Conservation (phyloP, 2,113 vertebrate genomes). For the Nansenia antarctica region DNA sequence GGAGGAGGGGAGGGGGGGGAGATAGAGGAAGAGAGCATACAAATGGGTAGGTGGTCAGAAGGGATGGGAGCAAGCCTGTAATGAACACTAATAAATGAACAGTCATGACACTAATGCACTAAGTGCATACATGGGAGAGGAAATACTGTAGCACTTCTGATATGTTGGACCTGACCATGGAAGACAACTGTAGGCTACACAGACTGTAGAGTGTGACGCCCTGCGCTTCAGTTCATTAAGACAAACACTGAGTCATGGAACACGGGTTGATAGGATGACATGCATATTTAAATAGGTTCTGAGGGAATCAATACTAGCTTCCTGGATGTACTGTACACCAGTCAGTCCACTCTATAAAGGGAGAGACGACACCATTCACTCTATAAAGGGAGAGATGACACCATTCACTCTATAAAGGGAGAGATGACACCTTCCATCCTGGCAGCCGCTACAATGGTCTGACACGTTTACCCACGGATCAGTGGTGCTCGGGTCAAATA, state of each 20-base stretch:
- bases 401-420: background rate
- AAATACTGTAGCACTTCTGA: background rate
- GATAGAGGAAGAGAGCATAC: slow-evolving; percentile 10
- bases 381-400: slow-evolving; percentile 1
- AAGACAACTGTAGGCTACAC: background rate
- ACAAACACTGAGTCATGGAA: background rate
- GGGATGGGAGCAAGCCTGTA: too few species aligned
- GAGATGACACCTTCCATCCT: too few species aligned
- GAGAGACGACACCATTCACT: slow-evolving; percentile 33
- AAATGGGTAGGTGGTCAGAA: slow-evolving; percentile 33
- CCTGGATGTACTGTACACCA: slow-evolving; percentile 21
- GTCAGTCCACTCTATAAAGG: slow-evolving; percentile 32
- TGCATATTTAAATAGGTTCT: slow-evolving; percentile 27
- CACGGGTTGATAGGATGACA: slow-evolving; percentile 42
- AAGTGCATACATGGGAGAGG: too few species aligned
- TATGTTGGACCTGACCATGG: too few species aligned
- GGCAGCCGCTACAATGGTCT: slow-evolving; percentile 4
- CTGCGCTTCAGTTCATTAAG: slow-evolving; percentile 14
- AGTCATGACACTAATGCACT: too few species aligned
- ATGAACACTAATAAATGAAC: too few species aligned
- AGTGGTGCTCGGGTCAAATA: too few species aligned
- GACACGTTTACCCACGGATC: too few species aligned
- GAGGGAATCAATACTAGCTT: slow-evolving; percentile 55
- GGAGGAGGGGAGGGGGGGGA: slow-evolving; percentile 29
- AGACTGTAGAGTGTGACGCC: background rate